phyloP scores from a whole-genome alignment of 2,888 invertebrate species.

The Trichacis sp. region DNA sequence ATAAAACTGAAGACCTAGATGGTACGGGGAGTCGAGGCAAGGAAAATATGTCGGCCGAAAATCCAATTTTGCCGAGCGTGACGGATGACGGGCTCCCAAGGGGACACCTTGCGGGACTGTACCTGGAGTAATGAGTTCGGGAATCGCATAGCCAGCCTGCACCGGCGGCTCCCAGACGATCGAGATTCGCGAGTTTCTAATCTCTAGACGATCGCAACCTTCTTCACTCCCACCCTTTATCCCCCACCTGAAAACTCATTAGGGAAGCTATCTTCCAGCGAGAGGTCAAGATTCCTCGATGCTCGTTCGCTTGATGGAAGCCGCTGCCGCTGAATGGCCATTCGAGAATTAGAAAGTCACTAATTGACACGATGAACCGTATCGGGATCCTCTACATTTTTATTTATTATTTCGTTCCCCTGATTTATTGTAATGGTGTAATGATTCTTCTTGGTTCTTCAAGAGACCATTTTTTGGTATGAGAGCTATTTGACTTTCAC shows the following conservation, averaged over 20 bases:
- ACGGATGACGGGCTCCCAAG: too few relatives aligned
- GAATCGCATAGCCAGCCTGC: too few relatives aligned
- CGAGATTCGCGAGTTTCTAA: slow-evolving; percentile 46
- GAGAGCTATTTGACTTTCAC: too few relatives aligned
- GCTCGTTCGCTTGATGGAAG: slow-evolving; percentile 29
- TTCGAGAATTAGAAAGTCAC: slow-evolving; percentile 43
- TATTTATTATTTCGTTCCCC: slow-evolving; percentile 22
- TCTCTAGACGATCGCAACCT: slow-evolving; percentile 40
- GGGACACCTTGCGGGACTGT: too few relatives aligned
- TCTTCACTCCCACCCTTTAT: slow-evolving; percentile 10
- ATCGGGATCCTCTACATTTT: slow-evolving; percentile 23
- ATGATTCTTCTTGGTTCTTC: neutral
- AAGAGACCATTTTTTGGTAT: too few relatives aligned
- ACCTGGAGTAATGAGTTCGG: too few relatives aligned
- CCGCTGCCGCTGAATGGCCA: slow-evolving; percentile 23
- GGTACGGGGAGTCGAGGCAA: too few relatives aligned
- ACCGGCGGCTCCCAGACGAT: too few relatives aligned
- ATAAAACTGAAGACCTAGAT: too few relatives aligned
- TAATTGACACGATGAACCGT: slow-evolving; percentile 34
- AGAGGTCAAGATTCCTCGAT: slow-evolving; percentile 42
- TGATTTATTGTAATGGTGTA: slow-evolving; percentile 12
- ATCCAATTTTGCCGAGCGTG: too few relatives aligned
- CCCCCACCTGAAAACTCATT: slow-evolving; percentile 46
- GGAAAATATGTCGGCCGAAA: too few relatives aligned
- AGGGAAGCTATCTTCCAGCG: slow-evolving; percentile 37